These are phyloP conservation scores for Hylaeus volcanicus DNA, from an alignment of 1,140 invertebrate genomes.

Conservation along the genomic window DNA sequence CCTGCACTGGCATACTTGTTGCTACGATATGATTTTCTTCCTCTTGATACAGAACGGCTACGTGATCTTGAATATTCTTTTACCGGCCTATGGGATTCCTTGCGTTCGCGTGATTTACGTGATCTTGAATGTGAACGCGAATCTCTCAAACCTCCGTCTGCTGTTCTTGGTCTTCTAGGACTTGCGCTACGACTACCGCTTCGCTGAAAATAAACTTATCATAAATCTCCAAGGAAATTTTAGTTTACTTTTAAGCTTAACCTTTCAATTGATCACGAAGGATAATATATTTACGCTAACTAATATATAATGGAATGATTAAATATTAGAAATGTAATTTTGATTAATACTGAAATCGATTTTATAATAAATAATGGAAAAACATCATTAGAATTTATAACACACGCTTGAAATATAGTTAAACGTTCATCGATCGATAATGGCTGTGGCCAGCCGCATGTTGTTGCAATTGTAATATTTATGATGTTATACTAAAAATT, in stretches of 20 bases:
- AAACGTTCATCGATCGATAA: slow-evolving; percentile 64
- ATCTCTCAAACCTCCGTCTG: slow-evolving; percentile 70
- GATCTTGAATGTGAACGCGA: slow-evolving; percentile 76
- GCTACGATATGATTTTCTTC: slow-evolving; percentile 72
- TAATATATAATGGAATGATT: background rate
- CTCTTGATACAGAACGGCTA: slow-evolving; percentile 73
- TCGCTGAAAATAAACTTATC: slow-evolving; percentile 59
- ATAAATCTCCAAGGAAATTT: background rate
- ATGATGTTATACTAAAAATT: slow-evolving; percentile 2
- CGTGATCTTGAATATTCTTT: slow-evolving; percentile 77
- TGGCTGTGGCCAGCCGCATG: slow-evolving; percentile 44
- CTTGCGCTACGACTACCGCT: slow-evolving; percentile 75
- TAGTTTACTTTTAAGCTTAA: slow-evolving; percentile 24
- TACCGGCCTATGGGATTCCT: slow-evolving; percentile 69
- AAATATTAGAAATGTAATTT: background rate
- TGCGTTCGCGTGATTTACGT: slow-evolving; percentile 72
- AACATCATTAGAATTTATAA: background rate
- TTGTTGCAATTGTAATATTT: background rate
- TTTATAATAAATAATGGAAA: background rate
- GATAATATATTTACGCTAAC: background rate
- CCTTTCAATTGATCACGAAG: background rate
- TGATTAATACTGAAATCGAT: background rate
- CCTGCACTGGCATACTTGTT: slow-evolving; percentile 71
- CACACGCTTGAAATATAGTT: background rate
- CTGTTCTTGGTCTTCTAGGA: slow-evolving; percentile 66